Evolutionary conservation across 2,797 vertebrate genomes (phyloP), one percentile per base, ranked within the genome.

Genomic region (Falco naumanni): DNA sequence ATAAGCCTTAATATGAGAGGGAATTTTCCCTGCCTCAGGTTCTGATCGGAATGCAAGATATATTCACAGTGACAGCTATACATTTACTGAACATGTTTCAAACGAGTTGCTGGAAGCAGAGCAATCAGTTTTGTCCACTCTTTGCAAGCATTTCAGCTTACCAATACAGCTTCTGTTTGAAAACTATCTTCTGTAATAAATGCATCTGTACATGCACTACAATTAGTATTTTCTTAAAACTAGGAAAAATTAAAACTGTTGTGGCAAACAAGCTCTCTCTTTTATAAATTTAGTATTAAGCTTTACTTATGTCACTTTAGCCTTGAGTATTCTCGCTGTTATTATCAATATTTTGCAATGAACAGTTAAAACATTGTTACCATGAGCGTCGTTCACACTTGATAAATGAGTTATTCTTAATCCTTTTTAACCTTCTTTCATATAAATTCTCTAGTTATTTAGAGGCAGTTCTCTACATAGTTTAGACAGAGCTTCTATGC

Each of bases 21-120:
- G 93, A 96, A 91, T 96, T 97, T 97, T 97, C 93, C 88, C 80
- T 96, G 96, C 94, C 97, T 97, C 93, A 72, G 93, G 95, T 96
- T 97, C 92, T 96, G 95, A 97, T 94, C 1, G 80, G 94, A 98
- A 98, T 95, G 94, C 81, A 85, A 98, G 97, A 96, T 97, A 96
- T 65, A 95, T 90, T 83, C 84, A 72, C 82, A 83, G 84, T 96
- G 97, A 97, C 89, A 97, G 96, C 71, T 93, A 74, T 88, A 84
- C 87, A 92, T 96, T 97, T 97, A 97, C 90, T 93, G 78, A 97
- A 93, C 90, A 87, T 82, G 78, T 91, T 97, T 90, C 66, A 96
- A 82, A 92, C 9, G 17, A 92, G 85, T 83, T 85, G 74, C 84
- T 97, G 84, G 91, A 90, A 96, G 89, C 82, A 90, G 48, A 45